Conservation (phyloP, 2,888 invertebrate genomes). For the Pemphredon lugubris region DNA sequence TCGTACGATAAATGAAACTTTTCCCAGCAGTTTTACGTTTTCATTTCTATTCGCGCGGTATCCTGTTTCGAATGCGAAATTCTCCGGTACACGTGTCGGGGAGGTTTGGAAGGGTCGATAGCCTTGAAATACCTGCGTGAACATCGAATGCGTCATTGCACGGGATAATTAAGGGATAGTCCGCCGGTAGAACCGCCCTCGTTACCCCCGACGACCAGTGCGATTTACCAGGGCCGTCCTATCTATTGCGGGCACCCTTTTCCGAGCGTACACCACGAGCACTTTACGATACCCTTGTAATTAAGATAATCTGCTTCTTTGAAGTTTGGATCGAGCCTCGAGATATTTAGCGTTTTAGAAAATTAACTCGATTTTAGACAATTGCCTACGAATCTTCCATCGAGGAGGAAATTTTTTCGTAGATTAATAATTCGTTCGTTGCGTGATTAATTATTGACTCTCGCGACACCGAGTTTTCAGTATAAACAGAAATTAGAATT, state of each 20-base stretch:
- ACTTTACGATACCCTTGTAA: conserved; percentile 10
- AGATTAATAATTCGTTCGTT: too few relatives aligned
- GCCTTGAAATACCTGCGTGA: conserved; percentile 49
- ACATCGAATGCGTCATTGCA: conserved; percentile 52
- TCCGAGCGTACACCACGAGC: conserved; percentile 13
- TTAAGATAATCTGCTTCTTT: background rate
- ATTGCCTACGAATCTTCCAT: too few relatives aligned
- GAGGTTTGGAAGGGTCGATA: conserved; percentile 36
- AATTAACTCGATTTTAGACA: too few relatives aligned
- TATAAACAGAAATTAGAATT: too few relatives aligned
- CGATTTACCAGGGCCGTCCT: conserved; percentile 32
- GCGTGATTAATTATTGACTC: too few relatives aligned
- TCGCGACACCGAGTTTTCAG: too few relatives aligned
- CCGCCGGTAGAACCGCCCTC: conserved; percentile 42
- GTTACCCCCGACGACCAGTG: conserved; percentile 32
- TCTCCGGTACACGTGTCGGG: conserved; percentile 25
- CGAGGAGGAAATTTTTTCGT: too few relatives aligned
- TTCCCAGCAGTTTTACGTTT: too few relatives aligned
- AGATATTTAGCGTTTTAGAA: too few relatives aligned
- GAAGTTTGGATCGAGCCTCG: background rate
- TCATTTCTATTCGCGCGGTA: too few relatives aligned
- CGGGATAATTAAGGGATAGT: conserved; percentile 51
- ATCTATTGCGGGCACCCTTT: conserved; percentile 34
- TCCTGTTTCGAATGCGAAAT: background rate
- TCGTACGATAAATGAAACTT: background rate